These are phyloP conservation scores for Rostratula benghalensis DNA, from an alignment of 2,113 vertebrate genomes.

Conservation along the genomic window DNA sequence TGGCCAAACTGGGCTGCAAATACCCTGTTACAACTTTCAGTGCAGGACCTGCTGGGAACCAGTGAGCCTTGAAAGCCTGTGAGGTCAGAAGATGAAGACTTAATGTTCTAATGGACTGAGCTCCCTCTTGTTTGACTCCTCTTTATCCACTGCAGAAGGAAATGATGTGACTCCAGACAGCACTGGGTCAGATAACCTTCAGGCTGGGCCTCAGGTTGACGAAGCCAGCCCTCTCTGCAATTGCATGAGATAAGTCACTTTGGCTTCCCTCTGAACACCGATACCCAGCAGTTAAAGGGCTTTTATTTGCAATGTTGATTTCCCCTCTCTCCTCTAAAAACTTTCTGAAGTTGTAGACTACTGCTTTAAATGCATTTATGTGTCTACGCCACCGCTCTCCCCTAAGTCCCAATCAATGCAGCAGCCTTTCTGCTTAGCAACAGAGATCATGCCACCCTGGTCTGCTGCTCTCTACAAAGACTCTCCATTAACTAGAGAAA, in stretches of 20 bases:
- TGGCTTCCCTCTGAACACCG: neutral
- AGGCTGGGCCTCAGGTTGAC: slow-evolving; percentile 16
- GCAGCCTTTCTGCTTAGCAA: slow-evolving; percentile 29
- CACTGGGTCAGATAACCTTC: neutral
- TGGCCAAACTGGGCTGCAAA: neutral
- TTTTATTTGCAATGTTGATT: neutral
- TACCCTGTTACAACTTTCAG: neutral
- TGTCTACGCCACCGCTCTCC: neutral
- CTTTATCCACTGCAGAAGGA: slow-evolving; percentile 16
- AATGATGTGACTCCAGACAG: neutral
- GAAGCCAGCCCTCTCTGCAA: neutral
- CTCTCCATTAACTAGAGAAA: neutral
- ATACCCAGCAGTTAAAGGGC: neutral
- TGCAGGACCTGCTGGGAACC: neutral
- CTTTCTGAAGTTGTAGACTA: neutral
- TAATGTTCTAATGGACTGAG: neutral
- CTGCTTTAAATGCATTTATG: neutral
- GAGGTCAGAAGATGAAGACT: neutral
- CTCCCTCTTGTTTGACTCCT: neutral
- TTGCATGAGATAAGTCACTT: neutral
- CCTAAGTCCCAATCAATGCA: neutral
- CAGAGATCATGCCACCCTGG: neutral
- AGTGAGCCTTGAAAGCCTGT: neutral
- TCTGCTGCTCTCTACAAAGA: slow-evolving; percentile 1
- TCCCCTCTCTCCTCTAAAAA: neutral